A percentile compares a stretch with the other conserved stretches of the same genome.
phyloP scores from a whole-genome alignment of 1,140 invertebrate genomes.

The Brachionus asplanchnoidis region DNA sequence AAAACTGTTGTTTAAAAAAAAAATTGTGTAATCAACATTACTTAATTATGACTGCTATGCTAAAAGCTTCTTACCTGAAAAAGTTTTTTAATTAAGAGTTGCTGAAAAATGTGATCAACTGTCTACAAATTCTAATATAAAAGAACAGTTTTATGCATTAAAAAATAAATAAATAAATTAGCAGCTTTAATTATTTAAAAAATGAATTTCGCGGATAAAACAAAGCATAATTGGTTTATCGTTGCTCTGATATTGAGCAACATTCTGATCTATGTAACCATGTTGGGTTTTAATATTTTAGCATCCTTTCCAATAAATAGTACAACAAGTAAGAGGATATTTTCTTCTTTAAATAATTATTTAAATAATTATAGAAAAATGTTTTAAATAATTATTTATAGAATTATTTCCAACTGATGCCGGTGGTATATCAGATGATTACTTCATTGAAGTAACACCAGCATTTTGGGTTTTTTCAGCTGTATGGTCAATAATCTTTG shows the following conservation, averaged over 20 bases:
- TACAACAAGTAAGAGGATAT: background rate
- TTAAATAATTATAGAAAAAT: background rate
- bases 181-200: background rate
- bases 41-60: background rate
- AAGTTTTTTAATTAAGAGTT: background rate
- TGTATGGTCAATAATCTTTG: conserved; percentile 51
- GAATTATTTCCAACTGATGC: conserved; percentile 47
- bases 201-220: conserved; percentile 10
- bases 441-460: conserved; percentile 49
- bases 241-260: conserved; percentile 23
- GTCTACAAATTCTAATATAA: background rate
- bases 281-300: conserved; percentile 25
- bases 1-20: too few species aligned
- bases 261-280: conserved; percentile 35
- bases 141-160: background rate
- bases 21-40: too few species aligned
- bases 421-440: conserved; percentile 46
- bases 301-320: background rate
- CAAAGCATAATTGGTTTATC: conserved; percentile 14
- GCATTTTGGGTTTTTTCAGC: conserved; percentile 49
- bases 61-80: background rate
- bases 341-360: too few species aligned
- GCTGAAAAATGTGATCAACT: background rate
- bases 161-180: too few species aligned
- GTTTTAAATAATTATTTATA: conserved; percentile 12